A percentile compares a stretch with the other conserved stretches of the same genome.
phyloP scores from a whole-genome alignment of 1,140 invertebrate genomes.

The Drosophila gunungcola region DNA sequence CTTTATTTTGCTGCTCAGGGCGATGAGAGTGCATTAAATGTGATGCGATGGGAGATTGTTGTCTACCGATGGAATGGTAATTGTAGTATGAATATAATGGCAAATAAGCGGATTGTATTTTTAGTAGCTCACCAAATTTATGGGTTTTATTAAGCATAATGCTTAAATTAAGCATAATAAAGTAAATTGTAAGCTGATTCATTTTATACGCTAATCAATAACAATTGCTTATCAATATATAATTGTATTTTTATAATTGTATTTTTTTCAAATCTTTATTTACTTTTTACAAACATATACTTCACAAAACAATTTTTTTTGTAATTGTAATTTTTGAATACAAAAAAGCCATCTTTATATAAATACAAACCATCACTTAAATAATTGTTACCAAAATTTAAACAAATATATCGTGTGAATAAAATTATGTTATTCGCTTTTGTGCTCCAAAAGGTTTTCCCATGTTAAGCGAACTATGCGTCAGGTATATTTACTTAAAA shows the following conservation, averaged over 20 bases:
- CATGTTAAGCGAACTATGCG: slow-evolving; percentile 14
- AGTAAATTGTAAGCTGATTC: too few species aligned
- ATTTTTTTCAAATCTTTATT: too few species aligned
- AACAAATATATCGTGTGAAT: background rate
- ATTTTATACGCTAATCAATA: too few species aligned
- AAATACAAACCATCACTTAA: too few species aligned
- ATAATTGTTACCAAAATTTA: too few species aligned
- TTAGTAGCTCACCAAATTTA: background rate
- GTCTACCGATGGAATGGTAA: slow-evolving; percentile 33
- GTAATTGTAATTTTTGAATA: too few species aligned
- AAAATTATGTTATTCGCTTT: background rate
- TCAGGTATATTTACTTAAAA: slow-evolving; percentile 14
- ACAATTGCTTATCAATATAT: too few species aligned
- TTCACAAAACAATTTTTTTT: too few species aligned
- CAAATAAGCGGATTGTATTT: background rate
- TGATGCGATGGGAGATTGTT: slow-evolving; percentile 25
- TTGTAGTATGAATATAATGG: slow-evolving; percentile 18
- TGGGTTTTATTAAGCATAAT: background rate
- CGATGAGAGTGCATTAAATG: slow-evolving; percentile 55
- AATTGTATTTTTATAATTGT: too few species aligned
- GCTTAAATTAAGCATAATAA: background rate
- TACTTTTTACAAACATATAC: too few species aligned
- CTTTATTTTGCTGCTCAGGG: slow-evolving; percentile 21
- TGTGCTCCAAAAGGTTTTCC: slow-evolving; percentile 1
- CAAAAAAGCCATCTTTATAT: too few species aligned